A percentile compares a stretch with the other conserved stretches of the same genome.
phyloP scores from a whole-genome alignment of 2,113 vertebrate species.

The Muntiacus muntjak region DNA sequence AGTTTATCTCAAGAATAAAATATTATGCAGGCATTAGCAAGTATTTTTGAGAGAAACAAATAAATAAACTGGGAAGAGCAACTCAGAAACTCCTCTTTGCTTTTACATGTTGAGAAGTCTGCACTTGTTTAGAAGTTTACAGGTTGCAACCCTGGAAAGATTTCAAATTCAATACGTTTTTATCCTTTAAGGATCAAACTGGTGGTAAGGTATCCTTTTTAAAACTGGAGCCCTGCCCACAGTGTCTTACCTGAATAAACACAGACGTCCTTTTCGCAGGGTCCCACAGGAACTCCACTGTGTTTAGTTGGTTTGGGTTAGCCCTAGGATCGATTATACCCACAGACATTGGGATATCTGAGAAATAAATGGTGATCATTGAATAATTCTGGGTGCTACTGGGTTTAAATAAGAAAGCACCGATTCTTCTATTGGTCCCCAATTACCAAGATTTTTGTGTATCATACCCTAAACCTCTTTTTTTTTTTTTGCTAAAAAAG shows the following conservation, averaged over 20 bases:
- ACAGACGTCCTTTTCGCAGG: conserved; percentile 96
- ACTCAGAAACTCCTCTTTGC: conserved; percentile 2
- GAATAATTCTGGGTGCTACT: conserved; percentile 13
- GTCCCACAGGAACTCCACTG: conserved; percentile 98
- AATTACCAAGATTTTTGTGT: not conserved
- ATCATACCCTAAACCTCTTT: not conserved
- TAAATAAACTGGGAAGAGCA: conserved; percentile 17
- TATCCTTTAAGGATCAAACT: conserved; percentile 1
- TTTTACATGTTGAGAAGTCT: not conserved
- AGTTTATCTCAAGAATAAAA: not conserved
- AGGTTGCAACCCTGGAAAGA: not conserved
- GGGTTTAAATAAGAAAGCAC: conserved; percentile 22
- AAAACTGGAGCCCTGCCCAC: not conserved
- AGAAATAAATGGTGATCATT: conserved; percentile 49
- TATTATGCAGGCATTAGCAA: not conserved
- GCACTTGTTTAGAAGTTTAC: not conserved
- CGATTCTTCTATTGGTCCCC: not conserved
- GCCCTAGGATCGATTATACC: conserved; percentile 96
- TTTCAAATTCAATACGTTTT: not conserved
- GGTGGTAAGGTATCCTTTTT: not conserved
- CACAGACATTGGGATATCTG: conserved; percentile 98
- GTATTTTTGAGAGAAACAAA: not conserved
- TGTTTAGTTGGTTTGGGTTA: conserved; percentile 97
- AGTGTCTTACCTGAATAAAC: conserved; percentile 92
- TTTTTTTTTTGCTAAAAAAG: not conserved